Evolutionary conservation across 2,113 vertebrate species (phyloP).

Genomic region (Microcebus griseorufus): DNA sequence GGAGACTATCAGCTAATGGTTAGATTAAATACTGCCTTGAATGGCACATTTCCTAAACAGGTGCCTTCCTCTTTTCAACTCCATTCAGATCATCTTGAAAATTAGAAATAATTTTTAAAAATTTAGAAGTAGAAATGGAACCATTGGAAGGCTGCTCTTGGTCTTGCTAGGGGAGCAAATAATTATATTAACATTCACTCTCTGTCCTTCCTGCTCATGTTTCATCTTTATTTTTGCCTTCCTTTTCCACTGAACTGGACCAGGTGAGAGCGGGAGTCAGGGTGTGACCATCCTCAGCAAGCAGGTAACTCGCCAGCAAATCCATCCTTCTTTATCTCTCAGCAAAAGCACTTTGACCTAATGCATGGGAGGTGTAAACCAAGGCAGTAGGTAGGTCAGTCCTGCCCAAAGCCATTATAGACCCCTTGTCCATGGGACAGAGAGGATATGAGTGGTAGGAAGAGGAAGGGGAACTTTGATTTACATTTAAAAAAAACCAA

Average conservation of each 20-base stretch:
- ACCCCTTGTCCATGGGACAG: not conserved
- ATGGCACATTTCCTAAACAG: not conserved
- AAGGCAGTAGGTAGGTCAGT: not conserved
- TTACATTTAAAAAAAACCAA: not conserved
- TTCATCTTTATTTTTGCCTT: not conserved
- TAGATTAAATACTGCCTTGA: not conserved
- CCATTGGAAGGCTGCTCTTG: not conserved
- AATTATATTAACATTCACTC: not conserved
- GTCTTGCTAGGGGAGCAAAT: not conserved
- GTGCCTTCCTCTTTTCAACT: not conserved
- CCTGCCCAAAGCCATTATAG: not conserved
- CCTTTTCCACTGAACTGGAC: not conserved
- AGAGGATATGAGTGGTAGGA: not conserved
- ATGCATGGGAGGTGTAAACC: not conserved
- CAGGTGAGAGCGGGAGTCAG: not conserved
- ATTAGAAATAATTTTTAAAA: conserved; percentile 5
- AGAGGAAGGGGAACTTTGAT: not conserved
- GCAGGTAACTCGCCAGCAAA: not conserved
- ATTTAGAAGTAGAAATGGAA: not conserved
- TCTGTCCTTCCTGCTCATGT: not conserved
- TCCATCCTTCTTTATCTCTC: not conserved
- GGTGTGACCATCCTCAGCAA: not conserved
- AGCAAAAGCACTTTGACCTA: not conserved
- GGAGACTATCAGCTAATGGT: not conserved
- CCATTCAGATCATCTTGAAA: not conserved